These are phyloP conservation scores for Entomyzon cyanotis DNA, from an alignment of 2,113 vertebrate genomes.

Conservation along the genomic window DNA sequence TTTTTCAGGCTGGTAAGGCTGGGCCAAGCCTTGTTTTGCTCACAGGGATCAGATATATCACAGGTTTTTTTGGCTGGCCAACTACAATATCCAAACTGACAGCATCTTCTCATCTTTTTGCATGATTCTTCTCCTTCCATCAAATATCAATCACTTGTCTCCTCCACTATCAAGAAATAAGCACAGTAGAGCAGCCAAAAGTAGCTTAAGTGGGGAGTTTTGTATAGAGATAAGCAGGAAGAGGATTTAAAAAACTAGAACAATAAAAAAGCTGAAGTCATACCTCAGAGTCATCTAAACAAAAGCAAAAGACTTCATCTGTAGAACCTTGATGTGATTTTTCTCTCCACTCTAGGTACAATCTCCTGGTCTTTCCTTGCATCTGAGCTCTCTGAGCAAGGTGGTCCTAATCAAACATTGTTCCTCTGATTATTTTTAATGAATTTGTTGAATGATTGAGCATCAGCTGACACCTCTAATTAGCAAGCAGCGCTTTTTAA, in stretches of 20 bases:
- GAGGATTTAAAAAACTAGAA: not conserved
- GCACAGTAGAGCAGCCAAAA: not conserved
- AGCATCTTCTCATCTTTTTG: not conserved
- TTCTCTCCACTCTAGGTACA: not conserved
- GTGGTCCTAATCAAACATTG: not conserved
- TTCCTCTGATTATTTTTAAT: not conserved
- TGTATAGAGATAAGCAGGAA: not conserved
- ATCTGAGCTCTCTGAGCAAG: not conserved
- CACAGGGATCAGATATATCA: not conserved
- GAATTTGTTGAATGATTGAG: not conserved
- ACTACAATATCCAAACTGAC: not conserved
- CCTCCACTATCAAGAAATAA: not conserved
- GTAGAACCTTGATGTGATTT: not conserved
- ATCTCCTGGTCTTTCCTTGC: not conserved
- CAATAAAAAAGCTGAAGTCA: not conserved
- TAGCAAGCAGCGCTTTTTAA: not conserved
- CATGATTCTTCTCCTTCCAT: not conserved
- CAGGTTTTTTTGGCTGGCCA: not conserved
- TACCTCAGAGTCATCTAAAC: not conserved
- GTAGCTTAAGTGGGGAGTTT: not conserved
- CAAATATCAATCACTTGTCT: not conserved
- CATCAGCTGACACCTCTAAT: not conserved
- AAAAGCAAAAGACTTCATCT: not conserved
- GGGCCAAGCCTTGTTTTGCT: not conserved
- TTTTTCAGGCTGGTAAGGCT: not conserved